Base-by-base conservation (phyloP, 2,888 invertebrate species). In the Blastobasis adustella region DNA sequence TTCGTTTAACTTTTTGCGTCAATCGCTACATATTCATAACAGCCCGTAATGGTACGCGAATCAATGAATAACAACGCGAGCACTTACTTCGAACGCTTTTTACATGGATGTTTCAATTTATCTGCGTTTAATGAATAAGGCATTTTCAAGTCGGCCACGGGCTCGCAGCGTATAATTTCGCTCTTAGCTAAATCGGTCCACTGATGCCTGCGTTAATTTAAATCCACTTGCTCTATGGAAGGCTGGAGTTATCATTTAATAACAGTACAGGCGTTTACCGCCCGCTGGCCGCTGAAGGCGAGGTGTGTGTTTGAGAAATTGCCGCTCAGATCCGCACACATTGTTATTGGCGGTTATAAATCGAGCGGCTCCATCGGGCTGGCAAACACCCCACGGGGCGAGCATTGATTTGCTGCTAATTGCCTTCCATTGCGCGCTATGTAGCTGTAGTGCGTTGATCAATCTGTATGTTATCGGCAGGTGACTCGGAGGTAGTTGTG, bases 301-400 rank as follows among this genome's bases (percentile, higher is more conserved):
- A 84, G 84, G 84, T 83, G 84, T 77, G 74, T 73, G 66, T 79
- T 80, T 85, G 84, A 86, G 79, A 82, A 82, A 85, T 84, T 73
- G 74, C 79, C 72, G 67, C 62, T 66, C 70, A 67, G 81, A 83
- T 82, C 78, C 64, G 69, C 75, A 77, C 72, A 80, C 80, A 82
- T 81, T 79, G 80, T 84, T 84, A 82, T 69, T 65, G 73, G 66
- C 66, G 61, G 76, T 75, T 82, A 82, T 84, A 84, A 83, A 83
- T 83, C 77, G 76, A 71, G 58, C 62, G 71, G 73, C 68, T 73
- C 70, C 71, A 76, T 69, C 69, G 73, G 71, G 65, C 68, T 69
- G 76, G 71, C 79, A 77, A 74, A 76, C 70, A 73, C 74, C 75
- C 76, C 71, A 59, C 58, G 63, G 36, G 10, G 45, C 5, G 39